Percentiles rank a stretch among this genome's conserved stretches.
Evolutionary conservation across 2,113 vertebrate genomes (phyloP).

Genomic region (Syrrhaptes paradoxus): DNA sequence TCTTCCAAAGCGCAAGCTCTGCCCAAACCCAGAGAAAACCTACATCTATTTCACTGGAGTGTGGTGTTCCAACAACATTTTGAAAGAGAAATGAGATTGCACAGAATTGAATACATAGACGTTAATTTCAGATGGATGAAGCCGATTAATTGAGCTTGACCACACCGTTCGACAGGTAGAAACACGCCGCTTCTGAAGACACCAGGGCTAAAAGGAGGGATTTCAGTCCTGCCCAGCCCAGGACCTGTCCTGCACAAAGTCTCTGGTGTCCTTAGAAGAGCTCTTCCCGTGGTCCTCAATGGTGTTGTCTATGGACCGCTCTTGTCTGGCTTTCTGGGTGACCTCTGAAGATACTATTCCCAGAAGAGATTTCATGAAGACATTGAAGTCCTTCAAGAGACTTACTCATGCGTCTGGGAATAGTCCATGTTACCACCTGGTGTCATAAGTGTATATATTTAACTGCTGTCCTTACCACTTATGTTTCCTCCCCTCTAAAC

Average conservation of each 20-base stretch:
- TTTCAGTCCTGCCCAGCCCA: background rate
- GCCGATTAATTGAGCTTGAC: background rate
- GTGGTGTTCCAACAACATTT: background rate
- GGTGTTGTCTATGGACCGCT: background rate
- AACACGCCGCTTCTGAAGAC: background rate
- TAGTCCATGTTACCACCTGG: background rate
- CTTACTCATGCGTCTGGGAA: background rate
- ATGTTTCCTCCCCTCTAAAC: background rate
- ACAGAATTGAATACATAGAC: background rate
- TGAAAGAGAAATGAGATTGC: background rate
- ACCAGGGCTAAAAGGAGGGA: background rate
- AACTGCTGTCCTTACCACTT: background rate
- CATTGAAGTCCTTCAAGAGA: background rate
- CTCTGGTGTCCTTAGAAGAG: background rate
- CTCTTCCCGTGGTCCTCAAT: rapidly evolving
- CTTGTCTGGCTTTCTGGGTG: background rate
- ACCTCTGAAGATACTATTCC: background rate
- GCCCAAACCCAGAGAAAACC: background rate
- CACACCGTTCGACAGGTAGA: background rate
- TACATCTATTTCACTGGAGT: background rate
- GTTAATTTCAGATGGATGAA: background rate
- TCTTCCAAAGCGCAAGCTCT: background rate
- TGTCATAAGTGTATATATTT: background rate
- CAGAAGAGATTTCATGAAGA: background rate
- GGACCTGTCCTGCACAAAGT: background rate